Base-by-base conservation (phyloP, 1,140 invertebrate genomes). In the Micrasema longulum region DNA sequence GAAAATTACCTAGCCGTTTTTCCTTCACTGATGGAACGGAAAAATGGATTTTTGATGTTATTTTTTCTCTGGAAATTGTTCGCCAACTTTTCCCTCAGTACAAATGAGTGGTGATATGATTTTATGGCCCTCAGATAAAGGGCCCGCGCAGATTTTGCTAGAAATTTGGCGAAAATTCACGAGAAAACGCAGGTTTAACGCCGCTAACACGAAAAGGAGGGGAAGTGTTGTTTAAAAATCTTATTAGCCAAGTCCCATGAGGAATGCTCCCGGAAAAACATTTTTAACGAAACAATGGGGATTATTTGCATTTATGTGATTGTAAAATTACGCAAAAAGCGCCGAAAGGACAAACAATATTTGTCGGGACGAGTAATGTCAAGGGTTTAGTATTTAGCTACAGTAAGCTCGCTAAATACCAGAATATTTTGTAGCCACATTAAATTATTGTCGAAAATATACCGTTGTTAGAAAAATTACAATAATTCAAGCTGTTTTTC, bases 1-100 rank as follows among this genome's bases (percentile, higher is more conserved):
- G 23, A 38, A 71, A 70, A 71, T 74, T 68, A 75, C 73, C 68
- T 55, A 48, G 18, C 41, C 36, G 67, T 18, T 31, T 67, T 69
- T 71, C 65, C 64, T 53, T 69, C 73, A 43, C 38, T 63, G 68
- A 75, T 72, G 73, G 60, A 72, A 75, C 52, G 65, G 69, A 75
- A 75, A 75, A 75, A 75, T 75, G 73, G 73, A 75, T 75, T 75
- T 75, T 75, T 75, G 73, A 75, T 75, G 73, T 69, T 75, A 71
- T 75, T 74, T 75, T 74, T 75, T 60, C 55, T 68, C 69, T 38
- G 63, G 43, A 69, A 71, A 64, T 71, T 75, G 73, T 72, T 72
- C 45, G 65, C 67, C 43, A 75, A 69, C 64, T 62, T 72, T 70
- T 74, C 53, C 63, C 53, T 48, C 20, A 38, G 53, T 60, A 69